Conservation (phyloP, 2,113 vertebrate species). For the human (Homo sapiens) region DNA sequence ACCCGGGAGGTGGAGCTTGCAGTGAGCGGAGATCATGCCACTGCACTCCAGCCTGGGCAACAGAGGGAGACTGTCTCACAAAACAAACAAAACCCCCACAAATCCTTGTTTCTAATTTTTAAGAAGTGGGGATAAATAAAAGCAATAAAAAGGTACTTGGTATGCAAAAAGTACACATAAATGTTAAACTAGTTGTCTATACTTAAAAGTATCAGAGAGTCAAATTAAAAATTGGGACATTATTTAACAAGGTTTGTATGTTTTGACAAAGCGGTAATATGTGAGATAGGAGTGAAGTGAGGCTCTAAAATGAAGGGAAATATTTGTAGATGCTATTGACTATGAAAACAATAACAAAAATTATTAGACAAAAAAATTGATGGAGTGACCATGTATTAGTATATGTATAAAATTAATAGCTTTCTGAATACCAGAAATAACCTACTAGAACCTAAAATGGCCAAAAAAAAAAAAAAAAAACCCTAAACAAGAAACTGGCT, state of each 20-base stretch:
- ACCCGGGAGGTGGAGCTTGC: too few relatives aligned
- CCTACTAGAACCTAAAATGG: neutral
- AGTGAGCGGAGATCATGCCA: too few relatives aligned
- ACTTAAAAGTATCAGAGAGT: neutral
- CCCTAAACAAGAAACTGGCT: neutral
- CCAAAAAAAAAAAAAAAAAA: neutral
- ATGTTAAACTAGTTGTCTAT: neutral
- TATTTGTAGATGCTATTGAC: neutral
- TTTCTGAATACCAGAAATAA: neutral
- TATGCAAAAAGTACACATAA: neutral
- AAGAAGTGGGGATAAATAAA: neutral
- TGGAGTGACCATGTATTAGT: neutral
- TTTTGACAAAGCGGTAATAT: neutral
- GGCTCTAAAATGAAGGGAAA: neutral
- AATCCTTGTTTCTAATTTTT: neutral
- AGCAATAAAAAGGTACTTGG: neutral
- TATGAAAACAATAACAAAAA: conserved; percentile 3
- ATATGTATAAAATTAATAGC: neutral
- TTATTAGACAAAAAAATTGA: neutral
- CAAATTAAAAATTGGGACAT: neutral
- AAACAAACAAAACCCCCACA: neutral
- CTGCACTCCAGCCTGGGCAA: too few relatives aligned
- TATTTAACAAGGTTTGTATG: neutral
- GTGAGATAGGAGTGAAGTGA: neutral
- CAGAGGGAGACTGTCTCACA: too few relatives aligned